Evolutionary conservation across 2,888 invertebrate genomes (phyloP), one percentile per base, ranked within the genome.

Genomic region (Bimastos eiseni): DNA sequence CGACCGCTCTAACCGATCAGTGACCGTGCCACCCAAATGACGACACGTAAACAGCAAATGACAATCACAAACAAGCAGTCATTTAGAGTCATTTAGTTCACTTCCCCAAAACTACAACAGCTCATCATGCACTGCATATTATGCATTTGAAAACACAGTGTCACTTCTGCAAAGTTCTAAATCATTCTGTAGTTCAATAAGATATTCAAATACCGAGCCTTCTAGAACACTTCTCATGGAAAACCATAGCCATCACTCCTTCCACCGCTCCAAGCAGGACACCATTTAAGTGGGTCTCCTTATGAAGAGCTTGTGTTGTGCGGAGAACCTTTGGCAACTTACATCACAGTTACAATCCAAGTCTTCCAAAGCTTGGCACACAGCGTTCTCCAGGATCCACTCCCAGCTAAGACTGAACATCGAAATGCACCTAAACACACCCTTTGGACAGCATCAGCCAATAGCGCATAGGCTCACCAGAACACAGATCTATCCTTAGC

Each of bases 281-380:
- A 49, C 11, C 70, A n/a, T 70, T 17, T 30, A 70, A 70, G 70
- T 8, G 30, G 70, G 11, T 70, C 70, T 55, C 70, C 70, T 30
- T 70, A n/a, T 70, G n/a, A 30, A 70, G 70, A n/a, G 5, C 70
- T 70, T 70, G 70, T 8, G 8, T n/a, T 8, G 70, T 70, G 70
- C n/a, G 0, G 70, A 70, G 70, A 70, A 70, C 30, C 70, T n/a
- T n/a, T 70, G 70, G 49, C 49, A 49, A n/a, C 13, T 70, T n/a
- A 70, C 70, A 8, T 70, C n/a, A 70, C 70, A 70, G 8, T 70
- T 70, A 70, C n/a, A 70, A 70, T 70, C 70, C n/a, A 70, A 70
- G 70, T 70, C 70, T 70, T 70, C 70, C n/a, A n/a, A 70, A 70
- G 70, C 70, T 70, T 70, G 70, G 70, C 70, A 70, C 70, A n/a